phyloP scores from a whole-genome alignment of 2,797 vertebrate species.

The Microctenopoma steveboyesi region DNA sequence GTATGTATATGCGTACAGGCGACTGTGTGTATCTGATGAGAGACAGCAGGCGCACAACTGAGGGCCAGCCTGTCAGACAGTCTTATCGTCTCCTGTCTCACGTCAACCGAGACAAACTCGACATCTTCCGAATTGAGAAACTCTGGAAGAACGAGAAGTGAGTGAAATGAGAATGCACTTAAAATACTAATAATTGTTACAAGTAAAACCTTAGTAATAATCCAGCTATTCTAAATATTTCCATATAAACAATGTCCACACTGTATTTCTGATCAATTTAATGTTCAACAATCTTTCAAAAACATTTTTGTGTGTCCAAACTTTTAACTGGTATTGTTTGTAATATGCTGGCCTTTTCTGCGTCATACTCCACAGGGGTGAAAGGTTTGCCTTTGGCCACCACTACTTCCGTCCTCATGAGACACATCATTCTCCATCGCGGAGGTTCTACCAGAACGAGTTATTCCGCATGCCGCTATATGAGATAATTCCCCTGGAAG shows the following conservation, averaged over 20 bases:
- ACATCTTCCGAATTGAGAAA: conserved; percentile 99
- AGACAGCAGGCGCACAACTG: conserved; percentile 93
- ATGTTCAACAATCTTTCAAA: too few relatives aligned
- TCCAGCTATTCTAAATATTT: too few relatives aligned
- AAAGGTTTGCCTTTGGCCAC: conserved; percentile 97
- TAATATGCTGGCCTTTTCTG: conserved; percentile 1
- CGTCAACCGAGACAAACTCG: conserved; percentile 95
- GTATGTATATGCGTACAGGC: conserved; percentile 79
- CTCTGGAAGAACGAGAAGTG: conserved; percentile 98
- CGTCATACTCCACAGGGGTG: conserved; percentile 83
- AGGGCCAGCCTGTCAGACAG: conserved; percentile 95
- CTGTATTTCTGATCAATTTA: too few relatives aligned
- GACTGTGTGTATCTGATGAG: conserved; percentile 99
- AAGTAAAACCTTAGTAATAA: not conserved
- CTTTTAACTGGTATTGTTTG: too few relatives aligned
- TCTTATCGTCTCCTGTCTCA: conserved; percentile 95
- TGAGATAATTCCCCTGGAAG: conserved; percentile 97
- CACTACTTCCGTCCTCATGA: conserved; percentile 99
- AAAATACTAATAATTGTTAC: not conserved
- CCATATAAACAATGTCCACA: too few relatives aligned
- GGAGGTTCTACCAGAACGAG: conserved; percentile 96
- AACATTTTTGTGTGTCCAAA: too few relatives aligned
- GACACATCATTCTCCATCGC: conserved; percentile 90
- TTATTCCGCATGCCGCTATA: conserved; percentile 97
- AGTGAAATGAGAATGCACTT: conserved; percentile 38